Percentiles rank a stretch among this genome's conserved stretches.
Evolutionary conservation across 2,113 vertebrate genomes (phyloP).

Genomic region (Platanista minor): DNA sequence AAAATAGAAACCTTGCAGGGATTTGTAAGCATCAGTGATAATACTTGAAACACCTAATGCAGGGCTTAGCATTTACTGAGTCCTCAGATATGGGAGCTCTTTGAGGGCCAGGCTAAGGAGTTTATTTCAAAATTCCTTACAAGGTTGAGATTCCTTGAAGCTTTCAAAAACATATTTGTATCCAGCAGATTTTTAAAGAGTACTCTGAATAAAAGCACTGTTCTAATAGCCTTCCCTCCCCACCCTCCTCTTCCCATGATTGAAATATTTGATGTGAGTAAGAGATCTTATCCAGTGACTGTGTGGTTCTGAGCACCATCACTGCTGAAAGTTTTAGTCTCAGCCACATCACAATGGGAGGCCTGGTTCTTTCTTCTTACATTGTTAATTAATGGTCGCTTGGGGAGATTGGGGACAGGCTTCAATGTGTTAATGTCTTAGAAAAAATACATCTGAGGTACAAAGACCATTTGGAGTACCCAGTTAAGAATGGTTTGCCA

Average conservation of each 20-base stretch:
- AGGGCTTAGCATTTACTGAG: neutral
- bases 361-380: constrained; percentile 39
- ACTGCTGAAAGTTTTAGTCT: neutral
- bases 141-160: neutral
- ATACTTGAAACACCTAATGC: neutral
- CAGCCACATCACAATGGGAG: neutral
- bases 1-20: neutral
- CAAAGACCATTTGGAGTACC: constrained; percentile 53
- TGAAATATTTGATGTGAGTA: neutral
- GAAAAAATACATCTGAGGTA: constrained; percentile 50
- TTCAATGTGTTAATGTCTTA: constrained; percentile 54
- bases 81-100: neutral
- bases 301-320: neutral
- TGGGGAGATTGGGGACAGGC: constrained; percentile 24
- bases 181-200: neutral
- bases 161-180: neutral
- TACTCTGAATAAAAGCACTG: neutral
- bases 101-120: neutral
- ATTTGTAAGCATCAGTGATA: neutral
- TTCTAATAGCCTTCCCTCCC: neutral
- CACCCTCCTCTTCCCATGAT: neutral
- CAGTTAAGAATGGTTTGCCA: constrained; percentile 74
- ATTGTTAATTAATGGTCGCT: constrained; percentile 49
- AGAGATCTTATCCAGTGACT: neutral
- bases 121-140: constrained; percentile 12